Evolutionary conservation across 2,888 invertebrate species (phyloP).

Genomic region (Ferdinandea cuprea): DNA sequence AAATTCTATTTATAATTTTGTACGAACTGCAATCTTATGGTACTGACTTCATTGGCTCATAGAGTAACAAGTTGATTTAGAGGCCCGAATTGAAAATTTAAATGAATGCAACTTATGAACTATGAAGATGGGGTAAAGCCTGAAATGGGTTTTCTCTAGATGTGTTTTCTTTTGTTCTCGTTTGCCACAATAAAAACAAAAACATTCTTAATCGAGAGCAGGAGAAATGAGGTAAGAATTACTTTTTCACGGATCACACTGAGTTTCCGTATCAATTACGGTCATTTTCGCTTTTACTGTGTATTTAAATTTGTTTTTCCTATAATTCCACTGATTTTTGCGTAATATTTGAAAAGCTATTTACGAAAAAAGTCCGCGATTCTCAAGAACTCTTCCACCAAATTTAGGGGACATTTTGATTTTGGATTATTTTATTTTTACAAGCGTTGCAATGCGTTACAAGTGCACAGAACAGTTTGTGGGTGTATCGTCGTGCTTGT

Average conservation of each 20-base stretch:
- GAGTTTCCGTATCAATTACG: neutral
- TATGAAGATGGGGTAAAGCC: neutral
- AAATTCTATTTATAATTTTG: slow-evolving; percentile 62
- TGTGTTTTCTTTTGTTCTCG: slow-evolving; percentile 60
- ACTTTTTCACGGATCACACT: slow-evolving; percentile 38
- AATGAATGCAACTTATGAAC: slow-evolving; percentile 5
- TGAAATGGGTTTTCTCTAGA: slow-evolving; percentile 15
- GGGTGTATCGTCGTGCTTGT: slow-evolving; percentile 16
- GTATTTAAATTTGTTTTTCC: slow-evolving; percentile 12
- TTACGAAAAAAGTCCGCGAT: slow-evolving; percentile 45
- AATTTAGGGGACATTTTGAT: slow-evolving; percentile 69
- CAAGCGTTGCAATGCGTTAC: slow-evolving; percentile 57
- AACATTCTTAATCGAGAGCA: slow-evolving; percentile 49
- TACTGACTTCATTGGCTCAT: slow-evolving; percentile 10
- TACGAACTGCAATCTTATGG: slow-evolving; percentile 28
- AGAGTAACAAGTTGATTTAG: slow-evolving; percentile 45
- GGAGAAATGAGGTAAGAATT: slow-evolving; percentile 1
- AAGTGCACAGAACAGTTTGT: slow-evolving; percentile 24
- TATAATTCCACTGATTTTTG: neutral
- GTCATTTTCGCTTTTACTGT: slow-evolving; percentile 6
- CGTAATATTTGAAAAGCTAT: slow-evolving; percentile 32
- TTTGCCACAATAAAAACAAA: slow-evolving; percentile 68
- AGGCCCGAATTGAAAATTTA: slow-evolving; percentile 4
- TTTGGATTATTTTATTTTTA: slow-evolving; percentile 68
- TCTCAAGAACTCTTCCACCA: slow-evolving; percentile 12